Evolutionary conservation across 2,113 vertebrate genomes (phyloP), one percentile per base, ranked within the genome.

Genomic region (Centropus bengalensis): DNA sequence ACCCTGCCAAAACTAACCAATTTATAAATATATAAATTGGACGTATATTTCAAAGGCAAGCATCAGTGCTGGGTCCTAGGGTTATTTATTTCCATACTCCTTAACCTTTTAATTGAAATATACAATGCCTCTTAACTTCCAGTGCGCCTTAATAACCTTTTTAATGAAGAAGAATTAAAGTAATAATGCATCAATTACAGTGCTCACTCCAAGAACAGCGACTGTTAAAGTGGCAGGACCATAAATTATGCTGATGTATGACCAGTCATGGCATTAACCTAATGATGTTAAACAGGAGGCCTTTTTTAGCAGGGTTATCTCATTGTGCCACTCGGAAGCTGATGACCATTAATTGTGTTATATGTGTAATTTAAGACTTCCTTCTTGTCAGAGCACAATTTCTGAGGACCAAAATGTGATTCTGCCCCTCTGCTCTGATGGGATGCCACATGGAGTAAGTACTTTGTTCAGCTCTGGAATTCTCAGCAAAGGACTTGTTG

Each of bases 111-210:
- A 86, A 67, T 74, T 81, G 45, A 79, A 89, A 66, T 77, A 42
- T 76, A 58, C 63, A 51, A 69, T 94, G 94, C 69, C 55, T 76
- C 24, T 88, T 88, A 56, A 64, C 44, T 76, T 92, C 69, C 27
- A 58, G 55, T 89, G 70, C 6, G 73, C 67, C 64, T 82, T 79
- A 93, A 82, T 79, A 89, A 81, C 52, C 55, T 88, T 85, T 5
- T 18, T 86, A 85, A 89, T 80, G 62, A 96, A 89, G 78, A 94
- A 89, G 59, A 89, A 93, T 94, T 82, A 74, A 95, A 82, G 60
- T 68, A 81, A 71, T 81, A 94, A 76, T 86, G 33, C 56, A 84
- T 84, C 76, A 70, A 32, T 82, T 94, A 67, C 42, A 27, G 26
- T 60, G 51, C n/a, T 83, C 83, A 83, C 75, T 91, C 55, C 70